Base-by-base conservation (phyloP, 1,140 invertebrate genomes). In the Tetragonula clypearis region DNA sequence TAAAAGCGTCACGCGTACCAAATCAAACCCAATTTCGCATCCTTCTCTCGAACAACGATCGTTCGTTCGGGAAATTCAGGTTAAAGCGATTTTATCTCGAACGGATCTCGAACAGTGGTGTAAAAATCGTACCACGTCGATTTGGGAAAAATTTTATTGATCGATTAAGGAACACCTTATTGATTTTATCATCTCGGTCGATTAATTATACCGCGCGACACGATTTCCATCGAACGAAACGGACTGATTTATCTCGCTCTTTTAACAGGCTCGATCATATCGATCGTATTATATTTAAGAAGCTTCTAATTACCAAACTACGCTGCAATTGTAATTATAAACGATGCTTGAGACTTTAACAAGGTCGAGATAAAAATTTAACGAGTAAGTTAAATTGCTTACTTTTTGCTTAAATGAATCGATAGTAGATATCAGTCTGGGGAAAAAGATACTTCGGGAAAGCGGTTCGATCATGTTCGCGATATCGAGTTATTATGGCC, bases 1-100 rank as follows among this genome's bases (percentile, higher is more conserved):
- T 78, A 78, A 56, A 78, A 56, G 53, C 26, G 35, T 53, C 74
- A 23, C 73, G 74, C 82, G 77, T 74, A 83, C 53, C 74, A n/a
- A 23, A 8, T 8, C 17, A 9, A 19, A 77, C 62, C 30, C 21
- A 23, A 69, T 83, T 62, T 53, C 65, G 23, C 1, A 26, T 14
- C 14, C 14, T 6, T 14, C 17, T 5, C 15, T 1, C 2, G 30
- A 65, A 26, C 1, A n/a, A 65, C 14, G 23, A 62, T 62, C 35
- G 26, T 11, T 41, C 23, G 21, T 8, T 30, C 14, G 17, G 62
- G 23, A 77, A 53, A 69, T 66, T 30, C 26, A 9, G 49, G 15
- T 35, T 55, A 30, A 55, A 49, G 30, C 41, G 75, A 78, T 65
- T 49, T 65, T 49, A 78, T 78, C 35, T 35, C 75, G 41, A 21